These are phyloP conservation scores for Sesia apiformis DNA, from an alignment of 2,888 invertebrate species.

Conservation along the genomic window DNA sequence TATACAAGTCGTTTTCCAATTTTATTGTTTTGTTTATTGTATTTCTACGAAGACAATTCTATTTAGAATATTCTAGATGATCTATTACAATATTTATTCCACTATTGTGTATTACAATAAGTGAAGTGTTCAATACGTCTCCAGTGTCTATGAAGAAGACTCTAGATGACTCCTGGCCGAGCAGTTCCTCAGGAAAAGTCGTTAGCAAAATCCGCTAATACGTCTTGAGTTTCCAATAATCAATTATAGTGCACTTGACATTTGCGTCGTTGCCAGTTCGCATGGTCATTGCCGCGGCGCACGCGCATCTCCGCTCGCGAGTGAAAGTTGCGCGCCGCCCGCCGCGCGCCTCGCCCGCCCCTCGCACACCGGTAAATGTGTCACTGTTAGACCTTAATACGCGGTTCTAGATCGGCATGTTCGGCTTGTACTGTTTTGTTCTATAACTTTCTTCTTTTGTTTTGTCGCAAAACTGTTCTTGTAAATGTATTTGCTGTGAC, in stretches of 20 bases:
- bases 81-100: too few relatives aligned
- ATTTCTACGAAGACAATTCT: too few relatives aligned
- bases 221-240: neutral
- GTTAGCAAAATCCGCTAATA: neutral
- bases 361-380: constrained; percentile 18
- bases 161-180: too few relatives aligned
- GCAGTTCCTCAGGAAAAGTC: neutral
- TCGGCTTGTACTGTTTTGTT: neutral
- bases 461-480: neutral
- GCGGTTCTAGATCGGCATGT: neutral
- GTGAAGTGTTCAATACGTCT: too few relatives aligned
- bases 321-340: constrained; percentile 45
- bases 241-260: constrained; percentile 44
- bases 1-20: too few relatives aligned
- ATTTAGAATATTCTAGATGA: too few relatives aligned
- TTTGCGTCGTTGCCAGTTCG: constrained; percentile 20
- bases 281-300: constrained; percentile 52
- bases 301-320: constrained; percentile 37
- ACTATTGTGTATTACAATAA: too few relatives aligned
- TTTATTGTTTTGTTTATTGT: too few relatives aligned
- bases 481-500: too few relatives aligned
- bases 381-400: constrained; percentile 5
- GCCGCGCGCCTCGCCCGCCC: constrained; percentile 7
- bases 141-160: too few relatives aligned
- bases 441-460: neutral